Evolutionary conservation across 2,113 vertebrate genomes (phyloP).

Genomic region (Ceyx melanurus): DNA sequence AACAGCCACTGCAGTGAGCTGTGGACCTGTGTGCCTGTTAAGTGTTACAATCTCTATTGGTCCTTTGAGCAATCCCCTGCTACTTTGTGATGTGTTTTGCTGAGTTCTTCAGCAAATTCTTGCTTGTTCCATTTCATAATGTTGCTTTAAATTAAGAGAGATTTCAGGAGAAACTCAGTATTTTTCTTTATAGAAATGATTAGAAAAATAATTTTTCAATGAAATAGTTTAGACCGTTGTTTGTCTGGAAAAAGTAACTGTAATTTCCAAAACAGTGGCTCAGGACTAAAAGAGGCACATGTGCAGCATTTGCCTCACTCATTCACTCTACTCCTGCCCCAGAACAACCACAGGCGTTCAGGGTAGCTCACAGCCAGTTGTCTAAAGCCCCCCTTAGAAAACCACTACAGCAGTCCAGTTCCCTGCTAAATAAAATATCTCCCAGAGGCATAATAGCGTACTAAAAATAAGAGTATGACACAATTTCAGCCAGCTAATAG

Average conservation of each 20-base stretch:
- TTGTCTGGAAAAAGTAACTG: background rate
- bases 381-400: background rate
- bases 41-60: background rate
- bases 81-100: background rate
- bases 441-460: background rate
- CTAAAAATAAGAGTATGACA: background rate
- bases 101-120: background rate
- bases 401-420: background rate
- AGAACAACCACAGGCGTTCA: background rate
- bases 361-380: background rate
- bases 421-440: slow-evolving; percentile 1
- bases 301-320: background rate
- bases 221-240: background rate
- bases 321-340: background rate
- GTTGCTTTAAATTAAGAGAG: background rate
- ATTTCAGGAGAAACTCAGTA: background rate
- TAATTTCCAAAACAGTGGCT: background rate
- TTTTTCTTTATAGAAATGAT: background rate
- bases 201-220: background rate
- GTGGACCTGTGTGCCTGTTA: no score
- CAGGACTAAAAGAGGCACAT: background rate
- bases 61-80: background rate
- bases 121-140: background rate
- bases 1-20: background rate
- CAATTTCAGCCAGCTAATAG: background rate